Evolutionary conservation across 35 echinoderm and acorn worm species (phyloP), one percentile per base, ranked within the genome.

Genomic region (Lytechinus variegatus): DNA sequence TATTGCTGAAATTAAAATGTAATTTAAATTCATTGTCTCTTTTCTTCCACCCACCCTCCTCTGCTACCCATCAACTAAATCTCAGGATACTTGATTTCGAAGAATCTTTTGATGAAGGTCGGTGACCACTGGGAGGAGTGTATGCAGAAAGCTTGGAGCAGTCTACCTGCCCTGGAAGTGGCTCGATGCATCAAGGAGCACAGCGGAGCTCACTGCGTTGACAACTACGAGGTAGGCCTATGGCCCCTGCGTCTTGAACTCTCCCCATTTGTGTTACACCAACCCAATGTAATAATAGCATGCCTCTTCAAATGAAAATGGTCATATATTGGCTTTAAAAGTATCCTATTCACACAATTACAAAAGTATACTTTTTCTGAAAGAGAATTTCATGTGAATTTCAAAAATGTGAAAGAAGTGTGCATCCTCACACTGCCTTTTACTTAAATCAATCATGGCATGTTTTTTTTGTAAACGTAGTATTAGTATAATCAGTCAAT

Each of bases 121-220:
- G 98, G 98, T 16, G 66, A 58, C 0, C 94, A 97, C 53, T 95
- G 95, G 95, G 97, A 95, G 53, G 98, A 97, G 8, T 99, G 98
- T 89, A 97, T 99, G 95, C 92, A 95, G 51, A 97, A 95, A 87
- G 95, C 97, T 2, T 97, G 96, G 96, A 97, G 96, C 87, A 99
- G 96, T 87, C 89, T 97, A 12, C 95, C 98, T 58, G 98, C 97
- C 66, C 61, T 99, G 13, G 98, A 99, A 87, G 87, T 99, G 24
- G 98, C 95, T 27, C 87, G 97, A 9, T 99, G 98, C 92, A 95
- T 99, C 89, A 93, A 99, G 56, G 96, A 97, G n/a, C 96, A 97
- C 87, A 94, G 96, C 16, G 94, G 93, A 4, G 94, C 58, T 44
- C 96, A 96, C 53, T 99, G 98, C 54, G 95, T 97, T 13, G 93